Conservation (phyloP, 2,888 invertebrate genomes). For the Aphidius colemani region DNA sequence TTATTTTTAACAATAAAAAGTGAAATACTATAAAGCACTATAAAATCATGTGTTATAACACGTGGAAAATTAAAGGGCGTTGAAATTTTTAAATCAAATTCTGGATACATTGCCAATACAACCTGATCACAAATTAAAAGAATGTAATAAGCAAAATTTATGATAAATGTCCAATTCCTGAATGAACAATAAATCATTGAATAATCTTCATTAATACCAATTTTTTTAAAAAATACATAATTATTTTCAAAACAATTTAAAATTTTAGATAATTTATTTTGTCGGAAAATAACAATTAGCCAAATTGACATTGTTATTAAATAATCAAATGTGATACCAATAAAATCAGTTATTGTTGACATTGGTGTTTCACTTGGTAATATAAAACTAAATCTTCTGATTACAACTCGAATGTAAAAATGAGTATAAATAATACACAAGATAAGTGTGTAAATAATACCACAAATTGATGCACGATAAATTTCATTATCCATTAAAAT, state of each 20-base stretch:
- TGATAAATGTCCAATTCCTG: not conserved
- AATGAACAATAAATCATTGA: not conserved
- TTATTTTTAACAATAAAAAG: slow-evolving; percentile 21
- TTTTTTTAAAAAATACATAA: slow-evolving; percentile 9
- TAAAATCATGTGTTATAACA: slow-evolving; percentile 20
- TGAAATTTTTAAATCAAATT: slow-evolving; percentile 10
- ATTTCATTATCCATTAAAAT: slow-evolving; percentile 18
- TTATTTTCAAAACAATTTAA: slow-evolving; percentile 21
- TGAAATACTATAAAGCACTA: slow-evolving; percentile 21
- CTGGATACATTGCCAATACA: not conserved
- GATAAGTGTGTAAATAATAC: slow-evolving; percentile 24
- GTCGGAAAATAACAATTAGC: slow-evolving; percentile 20
- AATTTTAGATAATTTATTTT: slow-evolving; percentile 20
- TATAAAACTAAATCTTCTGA: slow-evolving; percentile 19
- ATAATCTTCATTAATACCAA: slow-evolving; percentile 2
- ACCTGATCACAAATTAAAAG: not conserved
- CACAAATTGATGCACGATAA: slow-evolving; percentile 12
- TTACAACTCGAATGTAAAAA: slow-evolving; percentile 15
- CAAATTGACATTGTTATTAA: slow-evolving; percentile 22
- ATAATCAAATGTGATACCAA: slow-evolving; percentile 28
- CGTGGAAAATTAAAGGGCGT: slow-evolving; percentile 16
- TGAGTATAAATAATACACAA: slow-evolving; percentile 13
- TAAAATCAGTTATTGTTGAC: slow-evolving; percentile 24
- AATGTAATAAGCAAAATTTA: not conserved
- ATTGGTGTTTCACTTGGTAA: slow-evolving; percentile 28